These are phyloP conservation scores for Tichodroma muraria DNA, from an alignment of 2,113 vertebrate genomes.

Conservation along the genomic window DNA sequence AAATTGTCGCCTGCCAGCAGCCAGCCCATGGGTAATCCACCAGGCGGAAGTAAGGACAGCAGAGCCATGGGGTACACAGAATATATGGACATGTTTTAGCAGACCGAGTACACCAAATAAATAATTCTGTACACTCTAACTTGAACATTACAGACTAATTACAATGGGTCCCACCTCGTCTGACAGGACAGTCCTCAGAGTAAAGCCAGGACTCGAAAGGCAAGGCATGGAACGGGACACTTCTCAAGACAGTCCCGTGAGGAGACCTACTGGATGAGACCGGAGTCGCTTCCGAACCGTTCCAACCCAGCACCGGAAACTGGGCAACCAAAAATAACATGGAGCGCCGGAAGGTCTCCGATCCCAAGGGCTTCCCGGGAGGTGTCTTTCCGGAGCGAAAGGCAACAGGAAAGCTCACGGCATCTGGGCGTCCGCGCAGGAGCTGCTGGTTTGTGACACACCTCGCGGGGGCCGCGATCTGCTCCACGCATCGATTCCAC, in stretches of 20 bases:
- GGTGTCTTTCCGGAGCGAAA: not conserved
- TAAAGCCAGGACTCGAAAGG: not conserved
- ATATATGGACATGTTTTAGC: constrained; percentile 42
- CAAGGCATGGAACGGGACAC: not conserved
- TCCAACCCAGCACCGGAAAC: constrained; percentile 9
- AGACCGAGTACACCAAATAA: constrained; percentile 70
- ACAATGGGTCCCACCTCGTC: not conserved
- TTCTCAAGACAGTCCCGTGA: not conserved
- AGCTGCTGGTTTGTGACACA: not conserved
- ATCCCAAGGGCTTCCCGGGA: not conserved
- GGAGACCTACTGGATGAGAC: not conserved
- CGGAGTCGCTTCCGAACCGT: not conserved
- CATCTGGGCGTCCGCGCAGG: rapidly evolving
- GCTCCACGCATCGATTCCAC: rapidly evolving
- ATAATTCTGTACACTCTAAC: constrained; percentile 66
- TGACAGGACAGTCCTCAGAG: not conserved
- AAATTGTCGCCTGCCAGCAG: not conserved
- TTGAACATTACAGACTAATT: not conserved
- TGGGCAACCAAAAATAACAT: not conserved
- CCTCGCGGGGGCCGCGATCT: rapidly evolving
- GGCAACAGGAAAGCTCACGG: not conserved
- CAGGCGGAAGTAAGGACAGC: not conserved
- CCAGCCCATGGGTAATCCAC: rapidly evolving
- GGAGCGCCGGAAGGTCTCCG: not conserved
- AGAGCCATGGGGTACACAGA: constrained; percentile 30